Evolutionary conservation across 2,888 invertebrate genomes (phyloP), one percentile per base, ranked within the genome.

Genomic region (Athalia rosae): DNA sequence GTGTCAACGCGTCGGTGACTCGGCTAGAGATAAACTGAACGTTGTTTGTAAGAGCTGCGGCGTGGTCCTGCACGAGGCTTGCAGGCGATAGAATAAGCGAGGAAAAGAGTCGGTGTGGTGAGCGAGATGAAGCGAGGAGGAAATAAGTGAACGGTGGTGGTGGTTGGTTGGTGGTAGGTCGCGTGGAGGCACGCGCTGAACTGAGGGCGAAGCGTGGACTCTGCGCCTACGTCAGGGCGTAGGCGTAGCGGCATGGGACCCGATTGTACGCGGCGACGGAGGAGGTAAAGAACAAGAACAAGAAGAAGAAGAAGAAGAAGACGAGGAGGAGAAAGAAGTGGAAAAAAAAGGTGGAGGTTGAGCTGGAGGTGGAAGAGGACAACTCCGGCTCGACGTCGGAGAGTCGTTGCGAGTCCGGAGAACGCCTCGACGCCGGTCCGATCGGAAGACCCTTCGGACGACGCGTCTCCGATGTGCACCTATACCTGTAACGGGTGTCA

Each of bases 161-260:
- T 86, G 84, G 88, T 87, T 86, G 84, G 88, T 87, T 88, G 88
- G 89, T 87, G 88, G 88, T 85, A 88, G 89, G 89, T 89, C 89
- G 89, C 89, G 89, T 89, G 89, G 89, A 89, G 89, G 89, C 89
- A 89, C 89, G 89, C 89, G 89, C 87, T 88, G 86, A 87, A 88
- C 88, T 88, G 88, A 86, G 88, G 85, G 86, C 86, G 86, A 87
- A 89, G 88, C 88, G 89, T 88, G 88, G 89, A 88, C 87, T 88
- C 88, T 88, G 88, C 87, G 85, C 86, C 87, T 87, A 87, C 87
- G 85, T 84, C 87, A 87, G 85, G 88, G 88, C 85, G 88, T 88
- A 87, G 88, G 89, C 89, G 88, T 89, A 85, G 71, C 58, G 71
- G 74, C 74, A 74, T 74, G 61, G 74, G 50, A 74, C 7, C 47